Conservation (phyloP, 2,113 vertebrate species). For the Pavo muticus region DNA sequence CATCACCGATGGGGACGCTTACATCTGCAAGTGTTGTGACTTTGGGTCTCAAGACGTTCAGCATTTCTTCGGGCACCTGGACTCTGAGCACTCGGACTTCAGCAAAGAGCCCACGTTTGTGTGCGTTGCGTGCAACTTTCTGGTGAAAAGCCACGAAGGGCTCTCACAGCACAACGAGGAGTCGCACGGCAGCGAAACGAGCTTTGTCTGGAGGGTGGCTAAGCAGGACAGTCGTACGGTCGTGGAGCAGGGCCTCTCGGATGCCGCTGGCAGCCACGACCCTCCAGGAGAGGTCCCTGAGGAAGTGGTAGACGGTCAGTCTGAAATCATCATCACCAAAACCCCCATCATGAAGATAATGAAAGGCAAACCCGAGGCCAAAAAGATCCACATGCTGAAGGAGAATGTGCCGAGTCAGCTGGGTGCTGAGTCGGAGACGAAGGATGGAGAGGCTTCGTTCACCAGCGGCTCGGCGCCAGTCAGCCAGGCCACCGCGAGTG, state of each 20-base stretch:
- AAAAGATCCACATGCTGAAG: slow-evolving; percentile 89
- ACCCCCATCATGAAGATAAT: slow-evolving; percentile 98
- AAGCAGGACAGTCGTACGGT: slow-evolving; percentile 82
- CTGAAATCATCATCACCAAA: slow-evolving; percentile 95
- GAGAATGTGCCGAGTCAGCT: slow-evolving; percentile 78
- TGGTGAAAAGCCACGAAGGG: slow-evolving; percentile 90
- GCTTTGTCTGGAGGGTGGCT: slow-evolving; percentile 84
- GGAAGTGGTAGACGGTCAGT: slow-evolving; percentile 73
- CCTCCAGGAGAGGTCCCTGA: slow-evolving; percentile 30
- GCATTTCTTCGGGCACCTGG: slow-evolving; percentile 91
- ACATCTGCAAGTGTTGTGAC: slow-evolving; percentile 89
- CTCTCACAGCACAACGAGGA: slow-evolving; percentile 92
- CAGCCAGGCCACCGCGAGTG: slow-evolving; percentile 79
- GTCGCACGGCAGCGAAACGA: slow-evolving; percentile 80
- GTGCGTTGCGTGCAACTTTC: slow-evolving; percentile 86
- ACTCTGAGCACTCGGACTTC: slow-evolving; percentile 91
- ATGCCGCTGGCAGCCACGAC: slow-evolving; percentile 55
- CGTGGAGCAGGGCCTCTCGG: slow-evolving; percentile 87
- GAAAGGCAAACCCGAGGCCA: slow-evolving; percentile 91
- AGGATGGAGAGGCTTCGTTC: slow-evolving; percentile 81
- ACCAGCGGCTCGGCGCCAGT: slow-evolving; percentile 80
- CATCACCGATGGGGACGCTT: slow-evolving; percentile 79
- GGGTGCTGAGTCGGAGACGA: slow-evolving; percentile 60
- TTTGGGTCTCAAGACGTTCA: slow-evolving; percentile 91
- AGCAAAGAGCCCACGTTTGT: slow-evolving; percentile 88